Conservation (phyloP, 2,797 vertebrate genomes). For the Crocodylus rhombifer region DNA sequence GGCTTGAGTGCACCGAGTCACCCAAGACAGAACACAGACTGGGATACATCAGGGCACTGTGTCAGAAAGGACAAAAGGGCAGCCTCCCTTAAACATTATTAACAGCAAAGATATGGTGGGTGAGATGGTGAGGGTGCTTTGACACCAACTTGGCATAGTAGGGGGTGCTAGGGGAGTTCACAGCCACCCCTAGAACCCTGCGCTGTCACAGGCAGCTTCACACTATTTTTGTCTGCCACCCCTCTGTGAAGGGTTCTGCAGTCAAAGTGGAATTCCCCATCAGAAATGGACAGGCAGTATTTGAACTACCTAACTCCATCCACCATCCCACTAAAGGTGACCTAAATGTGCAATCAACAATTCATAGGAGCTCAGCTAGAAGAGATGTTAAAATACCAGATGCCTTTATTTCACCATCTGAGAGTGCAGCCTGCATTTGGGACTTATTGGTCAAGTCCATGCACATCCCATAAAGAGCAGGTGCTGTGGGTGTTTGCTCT, state of each 20-base stretch:
- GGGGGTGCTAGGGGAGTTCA: no score
- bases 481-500: no score
- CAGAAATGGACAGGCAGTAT: background rate
- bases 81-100: no score
- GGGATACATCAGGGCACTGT: no score
- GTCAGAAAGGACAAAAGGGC: no score
- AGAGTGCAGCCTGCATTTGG: background rate
- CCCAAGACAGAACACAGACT: no score
- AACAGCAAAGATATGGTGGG: no score
- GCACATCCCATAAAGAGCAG: rapidly evolving
- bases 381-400: rapidly evolving
- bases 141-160: no score
- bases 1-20: no score
- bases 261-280: background rate
- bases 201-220: no score
- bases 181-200: no score
- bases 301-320: background rate
- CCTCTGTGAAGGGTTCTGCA: background rate
- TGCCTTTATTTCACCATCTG: background rate
- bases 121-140: no score
- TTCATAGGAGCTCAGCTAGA: background rate
- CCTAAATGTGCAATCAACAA: background rate
- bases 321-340: background rate
- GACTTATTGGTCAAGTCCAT: background rate
- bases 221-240: background rate